Evolutionary conservation across 2,113 vertebrate species (phyloP), one percentile per base, ranked within the genome.

Genomic region (Ramphastos sulfuratus): DNA sequence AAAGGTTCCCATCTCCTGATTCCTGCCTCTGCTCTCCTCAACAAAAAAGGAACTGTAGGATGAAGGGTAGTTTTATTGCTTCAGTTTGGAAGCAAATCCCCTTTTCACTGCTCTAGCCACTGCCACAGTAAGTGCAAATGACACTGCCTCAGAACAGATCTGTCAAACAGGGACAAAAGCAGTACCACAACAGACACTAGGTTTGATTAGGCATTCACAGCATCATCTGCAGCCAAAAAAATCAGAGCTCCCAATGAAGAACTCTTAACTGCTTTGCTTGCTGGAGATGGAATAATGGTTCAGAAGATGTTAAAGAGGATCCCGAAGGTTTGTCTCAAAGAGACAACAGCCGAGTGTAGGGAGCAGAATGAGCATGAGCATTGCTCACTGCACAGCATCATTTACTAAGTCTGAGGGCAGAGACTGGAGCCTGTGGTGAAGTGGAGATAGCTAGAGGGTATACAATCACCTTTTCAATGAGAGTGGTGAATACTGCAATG

Each of bases 211-310:
- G 39, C 7, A 59, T 64, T 33, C 31, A 33, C 24, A 52, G 75
- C 15, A 46, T 71, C 66, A 93, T 77, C 71, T 92, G 66, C 87
- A 92, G 60, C 19, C 93, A 71, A 93, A 94, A 23, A 93, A 94
- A 80, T 80, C 64, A 80, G 91, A 96, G 72, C 37, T 85, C 10
- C 18, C 20, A 24, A 23, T 46, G 33, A 89, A 31, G 17, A 84
- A 74, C 10, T 56, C 35, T 59, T 55, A 66, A 66, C 28, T 79
- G 21, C 31, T 82, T 82, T 84, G 67, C 42, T 67, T 90, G 27
- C 28, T 85, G 56, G 70, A 85, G 71, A 73, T 1, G 42, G 23
- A 91, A 52, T 92, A 58, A 56, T 67, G 28, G 39, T 77, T 44
- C 54, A 4, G 52, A 56, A 85, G 63, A 87, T 71, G 21, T 83